Percentiles rank a stretch among this genome's conserved stretches.
Conservation (phyloP, 2,797 vertebrate genomes). For the Eidolon dupreanum region DNA sequence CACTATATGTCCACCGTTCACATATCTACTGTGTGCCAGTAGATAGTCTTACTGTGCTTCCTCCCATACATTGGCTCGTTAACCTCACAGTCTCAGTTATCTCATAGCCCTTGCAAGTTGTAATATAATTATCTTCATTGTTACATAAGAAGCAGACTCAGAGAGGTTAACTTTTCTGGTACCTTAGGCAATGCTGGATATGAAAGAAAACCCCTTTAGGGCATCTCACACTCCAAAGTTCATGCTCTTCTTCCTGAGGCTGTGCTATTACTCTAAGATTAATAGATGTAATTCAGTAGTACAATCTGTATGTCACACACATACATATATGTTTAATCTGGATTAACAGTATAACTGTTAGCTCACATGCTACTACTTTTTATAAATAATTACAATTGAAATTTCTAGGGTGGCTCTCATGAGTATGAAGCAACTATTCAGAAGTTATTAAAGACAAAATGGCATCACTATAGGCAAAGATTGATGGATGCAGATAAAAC, state of each 20-base stretch:
- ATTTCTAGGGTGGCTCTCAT: not conserved
- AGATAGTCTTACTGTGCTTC: not conserved
- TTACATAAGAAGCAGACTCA: not conserved
- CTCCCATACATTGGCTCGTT: not conserved
- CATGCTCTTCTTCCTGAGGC: not conserved
- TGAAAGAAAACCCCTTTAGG: not conserved
- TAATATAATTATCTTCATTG: not conserved
- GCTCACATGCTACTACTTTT: not conserved
- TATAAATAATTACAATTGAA: not conserved
- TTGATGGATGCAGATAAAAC: not conserved
- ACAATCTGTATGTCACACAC: not conserved
- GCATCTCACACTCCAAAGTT: not conserved
- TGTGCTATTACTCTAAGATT: not conserved
- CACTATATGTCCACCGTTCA: rapidly evolving
- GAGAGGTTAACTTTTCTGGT: not conserved
- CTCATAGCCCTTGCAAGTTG: not conserved
- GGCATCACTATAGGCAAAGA: not conserved
- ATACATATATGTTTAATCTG: not conserved
- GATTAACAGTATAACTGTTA: not conserved
- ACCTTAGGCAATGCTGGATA: not conserved
- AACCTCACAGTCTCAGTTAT: not conserved
- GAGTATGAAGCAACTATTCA: not conserved
- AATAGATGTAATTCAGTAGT: not conserved
- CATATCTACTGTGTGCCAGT: not conserved
- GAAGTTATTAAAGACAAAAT: not conserved